Base-by-base conservation (phyloP, 2,888 invertebrate genomes). In the Atherix ibis region DNA sequence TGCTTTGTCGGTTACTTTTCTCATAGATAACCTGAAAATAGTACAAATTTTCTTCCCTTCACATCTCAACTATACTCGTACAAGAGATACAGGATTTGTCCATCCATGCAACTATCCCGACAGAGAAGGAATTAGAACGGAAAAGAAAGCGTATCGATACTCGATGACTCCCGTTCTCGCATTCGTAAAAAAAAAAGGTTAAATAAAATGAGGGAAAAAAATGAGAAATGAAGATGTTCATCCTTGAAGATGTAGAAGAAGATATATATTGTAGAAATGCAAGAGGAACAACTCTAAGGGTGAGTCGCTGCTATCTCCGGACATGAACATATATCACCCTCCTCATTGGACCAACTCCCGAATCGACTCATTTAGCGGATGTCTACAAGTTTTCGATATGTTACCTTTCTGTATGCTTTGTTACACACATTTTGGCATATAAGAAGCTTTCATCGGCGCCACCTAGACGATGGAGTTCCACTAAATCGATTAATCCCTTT, bases 371-470 rank as follows among this genome's bases (percentile, higher is more conserved):
- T 46, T 46, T 44, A 43, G 42, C 42, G 44, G 43, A 46, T 44
- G 43, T 46, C 44, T 46, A 44, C 43, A 43, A 44, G 43, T 43
- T 44, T 44, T 41, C 45, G 44, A 44, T 43, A 44, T 44, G 42
- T 44, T 41, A 35, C 35, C 35, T 35, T 35, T 35, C 25, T 17
- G 32, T 31, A 31, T 18, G 29, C 18, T 32, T 25, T 29, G 24
- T 29, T 36, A 25, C 32, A 32, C 32, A 28, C 29, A 24, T 28
- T 17, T 36, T 24, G 18, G 25, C n/a, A 28, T 18, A 35, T 18
- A 29, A 40, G 40, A 37, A 37, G 36, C 39, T 40, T 42, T 45
- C 40, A 44, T 45, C 40, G 44, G 46, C 46, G 46, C 46, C 46
- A 46, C 44, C 41, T 42, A 39, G 46, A 46, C 45, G 46, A 43